Conservation (phyloP, 2,113 vertebrate genomes). For the Ciconia maguari region DNA sequence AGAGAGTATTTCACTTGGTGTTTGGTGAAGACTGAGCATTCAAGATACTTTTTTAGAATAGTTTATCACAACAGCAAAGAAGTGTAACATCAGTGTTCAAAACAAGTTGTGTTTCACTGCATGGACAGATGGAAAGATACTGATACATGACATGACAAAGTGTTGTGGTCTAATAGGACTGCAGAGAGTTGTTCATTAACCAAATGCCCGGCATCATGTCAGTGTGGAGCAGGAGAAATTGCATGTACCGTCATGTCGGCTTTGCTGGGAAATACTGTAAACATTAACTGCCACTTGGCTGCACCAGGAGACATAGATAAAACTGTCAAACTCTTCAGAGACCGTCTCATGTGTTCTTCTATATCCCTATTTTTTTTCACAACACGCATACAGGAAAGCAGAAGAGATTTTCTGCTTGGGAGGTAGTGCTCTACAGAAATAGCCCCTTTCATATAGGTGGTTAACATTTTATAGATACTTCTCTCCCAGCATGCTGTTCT, state of each 20-base stretch:
- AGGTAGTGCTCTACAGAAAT: background rate
- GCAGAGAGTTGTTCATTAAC: background rate
- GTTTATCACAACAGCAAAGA: background rate
- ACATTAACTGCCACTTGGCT: background rate
- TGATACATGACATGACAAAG: background rate
- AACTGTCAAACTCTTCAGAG: background rate
- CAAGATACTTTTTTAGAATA: background rate
- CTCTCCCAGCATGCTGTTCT: background rate
- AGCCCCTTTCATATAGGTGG: background rate
- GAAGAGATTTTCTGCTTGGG: background rate
- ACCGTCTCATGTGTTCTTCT: background rate
- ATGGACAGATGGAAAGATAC: background rate
- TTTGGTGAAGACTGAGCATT: background rate
- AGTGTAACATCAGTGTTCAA: background rate
- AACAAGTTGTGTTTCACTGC: background rate
- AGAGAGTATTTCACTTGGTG: background rate
- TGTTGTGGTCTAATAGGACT: background rate
- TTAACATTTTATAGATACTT: background rate
- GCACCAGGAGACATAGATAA: background rate
- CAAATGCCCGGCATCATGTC: background rate
- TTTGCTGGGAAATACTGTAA: background rate
- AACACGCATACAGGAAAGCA: background rate
- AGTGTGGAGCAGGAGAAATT: background rate
- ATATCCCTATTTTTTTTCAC: background rate
- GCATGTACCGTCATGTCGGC: background rate